A percentile compares a stretch with the other conserved stretches of the same genome.
Evolutionary conservation across 2,113 vertebrate genomes (phyloP).

Genomic region (Lucifuga dentata): DNA sequence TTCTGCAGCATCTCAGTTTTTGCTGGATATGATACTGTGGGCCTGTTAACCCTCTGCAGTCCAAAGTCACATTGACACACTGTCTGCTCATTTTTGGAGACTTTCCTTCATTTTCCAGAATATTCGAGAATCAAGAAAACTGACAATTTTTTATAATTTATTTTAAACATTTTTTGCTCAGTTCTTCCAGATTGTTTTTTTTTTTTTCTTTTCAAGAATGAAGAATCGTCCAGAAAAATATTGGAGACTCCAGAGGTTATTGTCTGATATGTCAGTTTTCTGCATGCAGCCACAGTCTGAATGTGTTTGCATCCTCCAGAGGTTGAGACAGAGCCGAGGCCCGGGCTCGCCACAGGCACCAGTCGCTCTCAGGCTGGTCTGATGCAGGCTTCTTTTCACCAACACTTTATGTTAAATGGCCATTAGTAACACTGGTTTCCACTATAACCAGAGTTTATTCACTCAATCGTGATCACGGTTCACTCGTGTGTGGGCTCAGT

Average conservation of each 20-base stretch:
- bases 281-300: conserved; percentile 51
- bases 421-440: conserved; percentile 58
- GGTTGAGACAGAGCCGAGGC: conserved; percentile 21
- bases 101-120: too few relatives aligned
- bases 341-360: conserved; percentile 45
- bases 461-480: conserved; percentile 42
- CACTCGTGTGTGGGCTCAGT: conserved; percentile 42
- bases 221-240: too few relatives aligned
- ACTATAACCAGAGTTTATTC: conserved; percentile 45
- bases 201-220: too few relatives aligned
- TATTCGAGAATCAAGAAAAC: too few relatives aligned
- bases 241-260: too few relatives aligned
- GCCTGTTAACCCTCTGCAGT: conserved; percentile 42
- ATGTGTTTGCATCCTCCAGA: conserved; percentile 54
- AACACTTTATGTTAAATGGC: conserved; percentile 62
- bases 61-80: too few relatives aligned
- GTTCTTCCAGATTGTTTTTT: too few relatives aligned
- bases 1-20: neutral
- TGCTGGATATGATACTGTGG: neutral
- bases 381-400: conserved; percentile 46
- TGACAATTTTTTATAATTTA: too few relatives aligned
- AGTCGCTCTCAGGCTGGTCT: conserved; percentile 24
- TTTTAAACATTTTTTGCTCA: too few relatives aligned
- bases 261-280: conserved; percentile 47
- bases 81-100: too few relatives aligned